Evolutionary conservation across 2,888 invertebrate genomes (phyloP), one percentile per base, ranked within the genome.

Genomic region (Napeogenes sylphis): DNA sequence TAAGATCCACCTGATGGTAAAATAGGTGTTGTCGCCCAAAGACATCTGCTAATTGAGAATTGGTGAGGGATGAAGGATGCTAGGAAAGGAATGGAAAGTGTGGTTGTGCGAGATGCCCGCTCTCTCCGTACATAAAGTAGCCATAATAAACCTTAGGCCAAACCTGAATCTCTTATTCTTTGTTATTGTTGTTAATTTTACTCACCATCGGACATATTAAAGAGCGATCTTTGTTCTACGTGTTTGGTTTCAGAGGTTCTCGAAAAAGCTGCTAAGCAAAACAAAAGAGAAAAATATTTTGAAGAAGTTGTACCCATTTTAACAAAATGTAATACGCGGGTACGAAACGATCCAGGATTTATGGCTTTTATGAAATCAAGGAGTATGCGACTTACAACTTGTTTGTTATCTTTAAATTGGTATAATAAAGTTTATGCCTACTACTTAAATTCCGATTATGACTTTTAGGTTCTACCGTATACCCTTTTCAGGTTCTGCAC

Each of bases 361-460:
- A 71, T 71, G 45, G 79, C 80, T n/a, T 85, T 93, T 56, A 78
- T 93, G 30, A 85, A 79, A 70, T 91, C 91, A 0, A 83, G 80
- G 58, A 86, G 88, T 62, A 85, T 93, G 81, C 84, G 92, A 70
- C 76, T 77, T 56, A 91, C 92, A 75, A 92, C 91, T 12, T 57
- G 84, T 33, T 72, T 87, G 56, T 75, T 93, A 14, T 91, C 91
- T 63, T 75, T 91, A 53, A 92, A 92, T 74, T 93, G 93, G 93
- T 93, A 91, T 30, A 8, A 69, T 51, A 21, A 21, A 21, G 21
- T n/a, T 38, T 35, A n/a, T 57, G 4, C 21, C 12, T 21, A 14
- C 2, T 4, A 3, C 42, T 42, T 8, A 12, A 42, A 42, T 3
- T 6, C 10, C 2, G 10, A 10, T 42, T 10, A 2, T 10, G 3